phyloP scores from a whole-genome alignment of 1,140 invertebrate genomes.

The Lordiphosa stackelbergi region DNA sequence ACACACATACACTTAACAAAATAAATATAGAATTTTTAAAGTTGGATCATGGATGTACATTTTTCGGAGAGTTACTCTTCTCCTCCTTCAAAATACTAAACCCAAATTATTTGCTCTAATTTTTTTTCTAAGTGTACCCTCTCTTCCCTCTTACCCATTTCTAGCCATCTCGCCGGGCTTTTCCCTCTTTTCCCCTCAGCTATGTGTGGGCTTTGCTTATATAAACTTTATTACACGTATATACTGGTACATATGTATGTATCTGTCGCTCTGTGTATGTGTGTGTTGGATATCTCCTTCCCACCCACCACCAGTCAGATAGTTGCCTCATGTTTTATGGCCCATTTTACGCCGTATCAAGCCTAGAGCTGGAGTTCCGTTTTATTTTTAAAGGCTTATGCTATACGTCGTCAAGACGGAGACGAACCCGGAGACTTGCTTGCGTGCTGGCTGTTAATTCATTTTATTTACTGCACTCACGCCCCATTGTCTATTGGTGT shows the following conservation, averaged over 20 bases:
- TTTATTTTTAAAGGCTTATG: slow-evolving; percentile 24
- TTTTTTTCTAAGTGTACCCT: too few species aligned
- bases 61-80: too few species aligned
- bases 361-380: slow-evolving; percentile 11
- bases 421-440: background rate
- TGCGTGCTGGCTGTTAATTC: slow-evolving; percentile 18
- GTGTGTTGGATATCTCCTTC: background rate
- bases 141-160: too few species aligned
- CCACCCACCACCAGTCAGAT: background rate
- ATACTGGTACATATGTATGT: background rate
- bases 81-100: too few species aligned
- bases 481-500: background rate
- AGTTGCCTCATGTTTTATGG: slow-evolving; percentile 15
- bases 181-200: background rate
- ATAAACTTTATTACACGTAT: slow-evolving; percentile 15
- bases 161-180: background rate
- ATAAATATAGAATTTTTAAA: too few species aligned
- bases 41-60: too few species aligned
- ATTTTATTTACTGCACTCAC: slow-evolving; percentile 22
- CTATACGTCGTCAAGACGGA: slow-evolving; percentile 6
- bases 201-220: slow-evolving; percentile 7
- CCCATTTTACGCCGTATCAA: slow-evolving; percentile 13
- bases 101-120: too few species aligned
- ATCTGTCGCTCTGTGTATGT: background rate
- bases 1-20: background rate